phyloP scores from a whole-genome alignment of 2,113 vertebrate genomes.

The Excalfactoria chinensis region DNA sequence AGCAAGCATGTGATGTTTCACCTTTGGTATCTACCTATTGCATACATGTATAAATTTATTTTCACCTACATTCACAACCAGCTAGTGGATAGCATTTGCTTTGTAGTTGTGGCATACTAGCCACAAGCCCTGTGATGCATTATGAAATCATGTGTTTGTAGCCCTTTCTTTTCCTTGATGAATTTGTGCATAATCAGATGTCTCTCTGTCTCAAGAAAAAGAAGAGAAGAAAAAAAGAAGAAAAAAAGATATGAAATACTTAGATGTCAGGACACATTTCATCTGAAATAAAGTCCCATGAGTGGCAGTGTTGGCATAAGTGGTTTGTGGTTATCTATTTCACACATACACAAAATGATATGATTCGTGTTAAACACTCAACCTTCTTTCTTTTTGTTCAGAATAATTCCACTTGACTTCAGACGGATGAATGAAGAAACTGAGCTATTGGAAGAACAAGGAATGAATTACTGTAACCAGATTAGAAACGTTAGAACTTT shows the following conservation, averaged over 20 bases:
- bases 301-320: neutral
- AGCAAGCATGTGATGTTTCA: constrained; percentile 38
- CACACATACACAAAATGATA: neutral
- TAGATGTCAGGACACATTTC: neutral
- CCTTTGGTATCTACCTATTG: constrained; percentile 49
- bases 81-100: constrained; percentile 20
- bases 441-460: neutral
- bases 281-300: neutral
- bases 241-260: neutral
- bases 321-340: constrained; percentile 32
- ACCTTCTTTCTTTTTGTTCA: neutral
- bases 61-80: constrained; percentile 51
- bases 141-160: constrained; percentile 64
- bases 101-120: constrained; percentile 61
- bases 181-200: constrained; percentile 39
- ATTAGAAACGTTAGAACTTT: neutral
- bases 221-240: neutral
- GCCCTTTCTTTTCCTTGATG: constrained; percentile 35
- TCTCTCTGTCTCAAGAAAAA: neutral
- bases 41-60: constrained; percentile 38
- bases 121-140: constrained; percentile 69
- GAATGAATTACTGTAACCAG: neutral
- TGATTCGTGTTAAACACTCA: neutral
- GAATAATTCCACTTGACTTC: neutral
- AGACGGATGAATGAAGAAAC: neutral